Conservation (phyloP, 1,140 invertebrate species). For the Drosophila chauvacae region DNA sequence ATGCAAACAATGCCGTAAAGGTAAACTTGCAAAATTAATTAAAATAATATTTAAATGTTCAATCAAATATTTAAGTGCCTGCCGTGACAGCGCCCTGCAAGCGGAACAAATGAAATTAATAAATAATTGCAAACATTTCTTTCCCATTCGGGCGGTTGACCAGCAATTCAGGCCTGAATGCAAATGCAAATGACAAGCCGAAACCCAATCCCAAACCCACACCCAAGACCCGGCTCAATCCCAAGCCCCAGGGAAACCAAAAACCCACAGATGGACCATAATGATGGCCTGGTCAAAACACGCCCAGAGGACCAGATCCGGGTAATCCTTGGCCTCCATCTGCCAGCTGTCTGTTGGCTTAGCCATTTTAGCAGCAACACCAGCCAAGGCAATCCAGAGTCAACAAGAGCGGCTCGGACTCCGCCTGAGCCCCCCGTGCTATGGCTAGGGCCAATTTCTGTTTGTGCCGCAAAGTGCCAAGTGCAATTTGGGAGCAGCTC, state of each 20-base stretch:
- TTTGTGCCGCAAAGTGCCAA: conserved; percentile 64
- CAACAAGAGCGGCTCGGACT: conserved; percentile 22
- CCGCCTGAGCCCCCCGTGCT: conserved; percentile 17
- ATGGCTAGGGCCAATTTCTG: conserved; percentile 47
- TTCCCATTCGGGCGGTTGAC: conserved; percentile 14
- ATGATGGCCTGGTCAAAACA: conserved; percentile 47
- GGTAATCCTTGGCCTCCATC: conserved; percentile 38
- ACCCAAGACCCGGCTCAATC: not conserved
- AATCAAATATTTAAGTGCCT: conserved; percentile 66
- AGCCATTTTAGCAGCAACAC: conserved; percentile 43
- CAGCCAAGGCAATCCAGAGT: conserved; percentile 43
- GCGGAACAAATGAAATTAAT: conserved; percentile 54
- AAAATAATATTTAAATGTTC: conserved; percentile 66
- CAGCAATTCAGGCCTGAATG: conserved; percentile 5
- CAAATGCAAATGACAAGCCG: conserved; percentile 1
- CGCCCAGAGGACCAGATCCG: conserved; percentile 44
- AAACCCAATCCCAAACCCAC: not conserved
- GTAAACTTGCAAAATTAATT: conserved; percentile 74
- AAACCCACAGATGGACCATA: conserved; percentile 35
- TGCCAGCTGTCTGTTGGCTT: conserved; percentile 56
- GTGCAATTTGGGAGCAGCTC: conserved; percentile 48
- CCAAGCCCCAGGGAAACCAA: not conserved
- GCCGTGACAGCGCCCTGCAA: conserved; percentile 9
- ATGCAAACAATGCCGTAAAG: conserved; percentile 51
- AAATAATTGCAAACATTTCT: conserved; percentile 43